Evolutionary conservation across 1,140 invertebrate species (phyloP), one percentile per base, ranked within the genome.

Genomic region (Pogonus chalceus): DNA sequence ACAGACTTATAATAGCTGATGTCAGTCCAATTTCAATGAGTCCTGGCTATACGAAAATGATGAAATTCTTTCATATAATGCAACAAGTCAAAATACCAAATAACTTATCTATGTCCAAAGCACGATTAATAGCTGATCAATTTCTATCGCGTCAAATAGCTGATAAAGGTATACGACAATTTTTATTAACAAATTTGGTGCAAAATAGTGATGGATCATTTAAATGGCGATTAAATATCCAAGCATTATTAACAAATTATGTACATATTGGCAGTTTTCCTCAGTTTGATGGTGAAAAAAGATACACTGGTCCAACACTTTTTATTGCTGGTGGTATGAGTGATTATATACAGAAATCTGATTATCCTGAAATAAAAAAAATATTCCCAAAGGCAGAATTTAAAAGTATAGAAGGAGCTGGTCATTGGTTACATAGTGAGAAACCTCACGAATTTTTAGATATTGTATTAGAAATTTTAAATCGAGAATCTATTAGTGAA

Each of bases 401-500:
- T 53, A 67, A 77, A 52, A 87, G 83, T 63, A 78, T 97, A 43
- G 73, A 81, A 24, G 82, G 80, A 54, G 88, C 92, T 18, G 89
- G 90, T 3, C 94, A 97, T 69, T 92, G 92, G 88, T 81, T 95
- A 7, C 94, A 97, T 65, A 83, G 88, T 50, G 92, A 97, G 57
- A 87, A 93, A 67, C 90, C 93, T 1, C 64, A 74, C 1, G 80
- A 88, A 62, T 96, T 97, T 69, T 64, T 93, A 9, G 72, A 78
- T 57, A 59, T 75, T 58, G 73, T 79, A 12, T 70, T 72, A 53
- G 71, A 77, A 50, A 81, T 81, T 54, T 57, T 77, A 2, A 75
- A 67, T 50, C 53, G 26, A 31, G 26, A 4, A 31, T 14, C n/a
- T n/a, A n/a, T n/a, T n/a, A n/a, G n/a, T n/a, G n/a, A n/a, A n/a